phyloP scores from a whole-genome alignment of 2,888 invertebrate species.

The Acanthoscelides obtectus region DNA sequence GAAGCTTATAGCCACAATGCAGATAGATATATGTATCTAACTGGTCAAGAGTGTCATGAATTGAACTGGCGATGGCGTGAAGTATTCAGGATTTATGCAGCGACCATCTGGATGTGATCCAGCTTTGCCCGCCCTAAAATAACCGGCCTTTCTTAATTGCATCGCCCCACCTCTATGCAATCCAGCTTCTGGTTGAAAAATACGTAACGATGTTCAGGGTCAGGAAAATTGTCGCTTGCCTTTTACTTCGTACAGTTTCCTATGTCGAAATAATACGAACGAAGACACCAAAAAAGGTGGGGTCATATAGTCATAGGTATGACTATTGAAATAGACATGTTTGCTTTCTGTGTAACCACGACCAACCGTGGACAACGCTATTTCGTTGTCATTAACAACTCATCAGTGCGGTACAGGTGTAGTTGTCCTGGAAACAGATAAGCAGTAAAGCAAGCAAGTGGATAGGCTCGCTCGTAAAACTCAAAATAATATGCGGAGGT shows the following conservation, averaged over 20 bases:
- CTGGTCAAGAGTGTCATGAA: slow-evolving; percentile 24
- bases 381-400: no score
- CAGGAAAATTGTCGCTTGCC: background rate
- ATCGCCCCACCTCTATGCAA: background rate
- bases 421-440: no score
- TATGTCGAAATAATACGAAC: no score
- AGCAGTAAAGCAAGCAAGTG: no score
- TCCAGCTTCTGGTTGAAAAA: background rate
- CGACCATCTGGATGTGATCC: background rate
- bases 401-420: no score
- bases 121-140: background rate
- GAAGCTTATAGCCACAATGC: background rate
- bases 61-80: slow-evolving; percentile 43
- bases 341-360: no score
- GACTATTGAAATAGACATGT: no score
- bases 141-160: background rate
- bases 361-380: no score
- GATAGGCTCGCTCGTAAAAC: no score
- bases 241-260: background rate
- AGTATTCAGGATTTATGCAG: slow-evolving; percentile 34
- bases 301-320: no score
- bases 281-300: no score
- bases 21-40: background rate
- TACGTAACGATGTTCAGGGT: background rate
- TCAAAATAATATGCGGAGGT: no score